Evolutionary conservation across 2,888 invertebrate genomes (phyloP), one percentile per base, ranked within the genome.

Genomic region (Drosophila tanythrix): DNA sequence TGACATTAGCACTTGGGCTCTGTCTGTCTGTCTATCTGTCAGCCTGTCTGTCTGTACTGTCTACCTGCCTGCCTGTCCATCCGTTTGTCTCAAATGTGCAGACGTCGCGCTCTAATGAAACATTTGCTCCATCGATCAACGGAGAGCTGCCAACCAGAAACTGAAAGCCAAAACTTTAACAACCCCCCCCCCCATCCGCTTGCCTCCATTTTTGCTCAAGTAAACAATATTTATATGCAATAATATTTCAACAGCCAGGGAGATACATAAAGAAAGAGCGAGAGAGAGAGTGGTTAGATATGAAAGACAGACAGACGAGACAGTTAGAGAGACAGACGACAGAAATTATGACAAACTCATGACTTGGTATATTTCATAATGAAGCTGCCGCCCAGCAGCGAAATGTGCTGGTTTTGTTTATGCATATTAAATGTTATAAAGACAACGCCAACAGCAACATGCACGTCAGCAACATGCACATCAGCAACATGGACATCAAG

Each of bases 351-450:
- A 81, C 78, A 82, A 78, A 69, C 64, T 59, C 75, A 81, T 78
- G 78, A 81, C 69, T 82, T 81, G 70, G 48, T 63, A 81, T 81
- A 77, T 83, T 67, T 81, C 78, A 75, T 75, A 81, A 82, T 82
- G 68, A 78, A 73, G 80, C 64, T 11, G 25, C 29, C 5, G 35
- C 38, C 43, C n/a, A 57, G n/a, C 18, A 56, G 13, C 57, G 15
- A 31, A 55, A 27, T 52, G 56, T 56, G 60, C 74, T 77, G 65
- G 69, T 65, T 86, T 78, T 88, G 87, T 84, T 84, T 88, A 88
- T 83, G 84, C 87, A 84, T 86, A 84, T 86, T 86, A 87, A 86
- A 84, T 88, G 81, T 48, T 76, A 79, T 82, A 81, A 81, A 87
- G 83, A 82, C 75, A 82, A 72, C 61, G 74, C 77, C 81, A 83